Percentiles rank a stretch among this genome's conserved stretches.
Conservation (phyloP, 1,140 invertebrate genomes). For the Pristionchus pacificus region DNA sequence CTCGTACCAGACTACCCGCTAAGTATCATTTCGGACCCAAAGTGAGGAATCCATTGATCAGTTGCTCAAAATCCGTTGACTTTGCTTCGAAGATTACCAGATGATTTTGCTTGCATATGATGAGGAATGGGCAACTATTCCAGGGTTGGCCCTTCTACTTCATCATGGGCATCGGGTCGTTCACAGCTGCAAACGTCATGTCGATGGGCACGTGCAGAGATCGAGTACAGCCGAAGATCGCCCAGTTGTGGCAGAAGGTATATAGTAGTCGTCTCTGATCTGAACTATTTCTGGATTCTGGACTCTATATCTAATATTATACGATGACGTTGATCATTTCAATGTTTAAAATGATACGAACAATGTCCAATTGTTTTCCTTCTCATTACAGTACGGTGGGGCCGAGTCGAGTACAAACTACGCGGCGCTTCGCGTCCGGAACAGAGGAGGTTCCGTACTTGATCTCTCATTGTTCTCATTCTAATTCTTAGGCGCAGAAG, state of each 20-base stretch:
- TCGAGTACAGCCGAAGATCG: constrained; percentile 18
- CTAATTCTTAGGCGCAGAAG: background rate
- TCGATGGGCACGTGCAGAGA: constrained; percentile 25
- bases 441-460: background rate
- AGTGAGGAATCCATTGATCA: no score
- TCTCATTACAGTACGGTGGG: background rate
- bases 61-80: no score
- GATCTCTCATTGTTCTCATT: no score
- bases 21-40: constrained; percentile 31
- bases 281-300: no score
- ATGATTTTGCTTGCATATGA: no score
- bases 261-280: background rate
- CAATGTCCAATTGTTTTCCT: background rate
- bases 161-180: constrained; percentile 23
- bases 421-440: background rate
- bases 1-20: constrained; percentile 15
- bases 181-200: constrained; percentile 19
- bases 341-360: no score
- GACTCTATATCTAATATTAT: no score
- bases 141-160: constrained; percentile 29
- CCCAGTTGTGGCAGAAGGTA: constrained; percentile 22
- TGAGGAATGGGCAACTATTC: no score
- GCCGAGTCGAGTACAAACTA: background rate
- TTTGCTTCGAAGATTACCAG: no score
- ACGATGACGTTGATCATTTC: no score